phyloP scores from a whole-genome alignment of 2,113 vertebrate genomes.

The Falco punctatus region DNA sequence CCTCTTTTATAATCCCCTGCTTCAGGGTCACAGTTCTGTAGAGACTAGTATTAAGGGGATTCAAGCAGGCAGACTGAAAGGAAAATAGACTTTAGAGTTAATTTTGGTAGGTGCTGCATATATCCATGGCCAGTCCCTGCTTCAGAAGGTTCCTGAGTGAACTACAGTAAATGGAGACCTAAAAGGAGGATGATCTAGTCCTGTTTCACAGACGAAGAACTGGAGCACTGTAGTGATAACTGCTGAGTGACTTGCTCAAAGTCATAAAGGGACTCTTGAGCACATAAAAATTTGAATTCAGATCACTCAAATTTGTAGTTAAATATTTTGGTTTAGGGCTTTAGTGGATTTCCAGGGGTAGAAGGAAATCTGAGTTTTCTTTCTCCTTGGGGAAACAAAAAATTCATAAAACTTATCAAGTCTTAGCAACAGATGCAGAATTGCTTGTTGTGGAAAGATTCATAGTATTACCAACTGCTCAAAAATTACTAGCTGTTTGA shows the following conservation, averaged over 20 bases:
- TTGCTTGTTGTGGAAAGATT: background rate
- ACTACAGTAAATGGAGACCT: background rate
- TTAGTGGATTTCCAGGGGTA: background rate
- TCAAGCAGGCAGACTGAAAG: background rate
- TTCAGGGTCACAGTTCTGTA: background rate
- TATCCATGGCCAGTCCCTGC: background rate
- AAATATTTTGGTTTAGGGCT: background rate
- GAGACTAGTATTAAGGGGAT: background rate
- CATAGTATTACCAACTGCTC: background rate
- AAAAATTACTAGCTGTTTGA: background rate
- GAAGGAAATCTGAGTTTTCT: background rate
- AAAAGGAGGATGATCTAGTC: background rate
- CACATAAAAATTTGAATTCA: background rate
- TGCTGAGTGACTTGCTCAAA: background rate
- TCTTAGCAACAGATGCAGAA: background rate
- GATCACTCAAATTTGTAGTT: background rate
- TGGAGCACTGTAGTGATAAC: background rate
- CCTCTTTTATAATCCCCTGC: background rate
- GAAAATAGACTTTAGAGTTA: constrained; percentile 1
- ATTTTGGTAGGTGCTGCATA: background rate
- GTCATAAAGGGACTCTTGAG: background rate
- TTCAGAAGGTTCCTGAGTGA: background rate
- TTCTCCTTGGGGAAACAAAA: background rate
- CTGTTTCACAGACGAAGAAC: background rate
- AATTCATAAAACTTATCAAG: background rate